A percentile compares a stretch with the other conserved stretches of the same genome.
phyloP scores from a whole-genome alignment of 2,113 vertebrate genomes.

The Pan paniscus region DNA sequence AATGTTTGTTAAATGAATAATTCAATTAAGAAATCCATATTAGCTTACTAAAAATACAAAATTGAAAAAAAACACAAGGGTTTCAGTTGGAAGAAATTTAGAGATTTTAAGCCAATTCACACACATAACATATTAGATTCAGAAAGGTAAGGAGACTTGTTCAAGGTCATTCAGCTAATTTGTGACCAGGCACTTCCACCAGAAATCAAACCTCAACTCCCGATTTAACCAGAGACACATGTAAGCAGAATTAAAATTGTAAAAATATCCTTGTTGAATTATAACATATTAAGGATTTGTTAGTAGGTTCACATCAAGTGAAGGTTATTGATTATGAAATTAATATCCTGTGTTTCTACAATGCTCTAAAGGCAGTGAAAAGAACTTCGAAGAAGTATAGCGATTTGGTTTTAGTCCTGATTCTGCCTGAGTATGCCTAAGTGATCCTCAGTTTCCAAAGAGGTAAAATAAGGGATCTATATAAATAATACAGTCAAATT shows the following conservation, averaged over 20 bases:
- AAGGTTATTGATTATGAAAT: neutral
- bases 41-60: neutral
- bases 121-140: neutral
- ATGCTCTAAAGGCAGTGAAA: neutral
- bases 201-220: neutral
- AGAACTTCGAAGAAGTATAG: neutral
- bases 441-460: neutral
- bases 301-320: neutral
- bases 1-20: slow-evolving; percentile 8
- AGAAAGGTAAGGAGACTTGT: neutral
- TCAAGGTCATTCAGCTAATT: neutral
- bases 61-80: neutral
- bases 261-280: neutral
- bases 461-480: neutral
- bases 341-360: neutral
- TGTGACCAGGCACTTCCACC: neutral
- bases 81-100: neutral
- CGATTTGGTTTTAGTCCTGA: neutral
- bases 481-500: neutral
- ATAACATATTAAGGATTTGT: neutral
- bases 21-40: neutral
- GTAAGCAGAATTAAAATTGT: slow-evolving; percentile 17
- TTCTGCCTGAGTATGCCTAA: neutral
- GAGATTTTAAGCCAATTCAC: neutral
- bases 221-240: neutral